Conservation (phyloP, 2,888 invertebrate species). For the Galeopsomyia nigrocyanea region DNA sequence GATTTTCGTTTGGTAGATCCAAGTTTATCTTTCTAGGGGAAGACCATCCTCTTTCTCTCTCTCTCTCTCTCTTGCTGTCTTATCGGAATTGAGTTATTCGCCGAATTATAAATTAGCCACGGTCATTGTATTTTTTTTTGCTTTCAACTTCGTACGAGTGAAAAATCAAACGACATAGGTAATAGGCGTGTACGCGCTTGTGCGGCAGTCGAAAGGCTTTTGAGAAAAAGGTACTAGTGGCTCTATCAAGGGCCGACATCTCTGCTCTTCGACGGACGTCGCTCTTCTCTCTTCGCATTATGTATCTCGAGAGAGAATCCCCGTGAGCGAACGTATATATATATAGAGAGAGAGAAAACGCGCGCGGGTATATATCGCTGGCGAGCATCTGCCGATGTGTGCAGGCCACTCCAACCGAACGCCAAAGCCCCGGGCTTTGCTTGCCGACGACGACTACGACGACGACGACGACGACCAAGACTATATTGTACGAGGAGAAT, state of each 20-base stretch:
- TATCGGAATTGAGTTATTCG: conserved; percentile 39
- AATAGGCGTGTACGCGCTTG: too few relatives aligned
- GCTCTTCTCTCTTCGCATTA: conserved; percentile 14
- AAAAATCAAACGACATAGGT: neutral
- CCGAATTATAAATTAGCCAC: conserved; percentile 42
- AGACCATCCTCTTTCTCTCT: neutral
- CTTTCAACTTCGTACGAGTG: neutral
- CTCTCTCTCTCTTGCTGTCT: conserved; percentile 1
- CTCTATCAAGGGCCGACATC: conserved; percentile 28
- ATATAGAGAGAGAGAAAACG: neutral
- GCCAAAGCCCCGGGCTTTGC: too few relatives aligned
- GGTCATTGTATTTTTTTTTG: neutral
- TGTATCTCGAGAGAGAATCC: conserved; percentile 8
- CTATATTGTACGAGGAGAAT: too few relatives aligned
- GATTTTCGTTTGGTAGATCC: conserved; percentile 24
- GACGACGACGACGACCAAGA: too few relatives aligned
- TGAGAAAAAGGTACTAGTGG: neutral
- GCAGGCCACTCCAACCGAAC: conserved; percentile 10
- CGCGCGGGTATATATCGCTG: conserved; percentile 7
- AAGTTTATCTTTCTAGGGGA: conserved; percentile 42
- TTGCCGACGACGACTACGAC: too few relatives aligned
- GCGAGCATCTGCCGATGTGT: conserved; percentile 29
- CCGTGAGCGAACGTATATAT: neutral
- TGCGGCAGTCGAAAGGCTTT: too few relatives aligned
- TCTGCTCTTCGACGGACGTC: conserved; percentile 9